These are phyloP conservation scores for Malacoraja senta DNA, from an alignment of 2,797 vertebrate genomes.

Conservation along the genomic window DNA sequence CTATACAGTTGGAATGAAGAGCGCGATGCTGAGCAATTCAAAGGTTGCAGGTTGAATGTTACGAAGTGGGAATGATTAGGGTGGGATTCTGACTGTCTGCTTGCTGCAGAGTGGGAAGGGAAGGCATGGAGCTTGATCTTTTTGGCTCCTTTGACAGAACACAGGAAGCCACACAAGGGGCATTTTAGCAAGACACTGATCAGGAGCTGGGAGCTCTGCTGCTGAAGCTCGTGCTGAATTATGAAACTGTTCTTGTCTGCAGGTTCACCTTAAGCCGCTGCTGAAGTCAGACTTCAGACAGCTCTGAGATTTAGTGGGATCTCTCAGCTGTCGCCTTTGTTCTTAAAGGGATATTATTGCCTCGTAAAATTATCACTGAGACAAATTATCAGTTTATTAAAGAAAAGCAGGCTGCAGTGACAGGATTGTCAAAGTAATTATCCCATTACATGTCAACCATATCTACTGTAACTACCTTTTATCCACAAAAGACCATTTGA, in stretches of 20 bases:
- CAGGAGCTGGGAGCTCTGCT: neutral
- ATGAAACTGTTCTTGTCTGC: neutral
- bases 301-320: neutral
- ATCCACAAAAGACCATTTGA: neutral
- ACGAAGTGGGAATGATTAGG: slow-evolving; percentile 2
- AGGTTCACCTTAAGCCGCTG: neutral
- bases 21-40: neutral
- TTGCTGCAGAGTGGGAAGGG: neutral
- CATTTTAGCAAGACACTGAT: neutral
- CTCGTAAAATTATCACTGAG: neutral
- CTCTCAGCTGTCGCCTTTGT: neutral
- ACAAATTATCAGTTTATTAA: neutral
- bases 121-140: neutral
- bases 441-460: neutral
- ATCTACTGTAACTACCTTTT: neutral
- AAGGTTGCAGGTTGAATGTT: neutral
- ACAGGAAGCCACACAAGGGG: neutral
- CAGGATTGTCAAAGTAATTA: neutral
- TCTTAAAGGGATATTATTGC: neutral
- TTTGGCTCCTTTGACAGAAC: neutral
- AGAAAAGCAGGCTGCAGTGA: neutral
- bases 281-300: neutral
- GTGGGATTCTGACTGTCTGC: neutral
- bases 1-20: neutral
- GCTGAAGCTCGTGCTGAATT: neutral